phyloP scores from a whole-genome alignment of 2,797 vertebrate genomes.

The Phrynocephalus vlangalii region DNA sequence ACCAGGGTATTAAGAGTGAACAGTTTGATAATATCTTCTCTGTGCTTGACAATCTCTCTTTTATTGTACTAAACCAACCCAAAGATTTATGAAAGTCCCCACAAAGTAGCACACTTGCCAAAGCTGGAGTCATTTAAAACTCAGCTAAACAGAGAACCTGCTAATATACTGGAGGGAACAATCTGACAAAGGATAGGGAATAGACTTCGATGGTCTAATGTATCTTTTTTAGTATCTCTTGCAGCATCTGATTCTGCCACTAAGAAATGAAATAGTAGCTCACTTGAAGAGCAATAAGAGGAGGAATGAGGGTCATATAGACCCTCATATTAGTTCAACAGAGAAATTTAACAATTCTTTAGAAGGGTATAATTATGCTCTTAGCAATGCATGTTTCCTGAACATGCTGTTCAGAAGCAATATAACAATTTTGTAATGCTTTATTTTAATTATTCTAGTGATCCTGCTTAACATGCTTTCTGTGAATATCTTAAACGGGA shows the following conservation, averaged over 20 bases:
- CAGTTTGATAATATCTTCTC: constrained; percentile 65
- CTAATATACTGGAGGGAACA: constrained; percentile 26
- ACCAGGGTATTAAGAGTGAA: constrained; percentile 57
- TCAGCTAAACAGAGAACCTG: constrained; percentile 49
- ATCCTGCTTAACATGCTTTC: background rate
- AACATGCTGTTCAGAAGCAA: constrained; percentile 26
- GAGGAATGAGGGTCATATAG: constrained; percentile 52
- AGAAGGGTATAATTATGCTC: constrained; percentile 28
- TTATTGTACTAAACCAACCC: constrained; percentile 57
- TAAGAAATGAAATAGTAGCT: constrained; percentile 37
- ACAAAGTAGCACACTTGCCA: constrained; percentile 54
- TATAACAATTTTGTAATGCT: constrained; percentile 18
- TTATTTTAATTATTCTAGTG: background rate
- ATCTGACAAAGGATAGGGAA: constrained; percentile 20
- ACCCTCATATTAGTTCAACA: constrained; percentile 40
- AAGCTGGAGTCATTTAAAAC: constrained; percentile 57
- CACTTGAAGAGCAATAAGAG: constrained; percentile 48
- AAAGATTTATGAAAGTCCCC: constrained; percentile 63
- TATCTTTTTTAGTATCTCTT: constrained; percentile 53
- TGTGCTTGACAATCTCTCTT: constrained; percentile 59
- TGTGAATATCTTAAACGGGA: background rate
- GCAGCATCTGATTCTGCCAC: constrained; percentile 48
- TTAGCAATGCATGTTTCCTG: constrained; percentile 7
- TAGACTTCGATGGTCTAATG: background rate
- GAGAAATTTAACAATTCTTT: constrained; percentile 37